Evolutionary conservation across 1,140 invertebrate species (phyloP).

Genomic region (Harpegnathos saltator): DNA sequence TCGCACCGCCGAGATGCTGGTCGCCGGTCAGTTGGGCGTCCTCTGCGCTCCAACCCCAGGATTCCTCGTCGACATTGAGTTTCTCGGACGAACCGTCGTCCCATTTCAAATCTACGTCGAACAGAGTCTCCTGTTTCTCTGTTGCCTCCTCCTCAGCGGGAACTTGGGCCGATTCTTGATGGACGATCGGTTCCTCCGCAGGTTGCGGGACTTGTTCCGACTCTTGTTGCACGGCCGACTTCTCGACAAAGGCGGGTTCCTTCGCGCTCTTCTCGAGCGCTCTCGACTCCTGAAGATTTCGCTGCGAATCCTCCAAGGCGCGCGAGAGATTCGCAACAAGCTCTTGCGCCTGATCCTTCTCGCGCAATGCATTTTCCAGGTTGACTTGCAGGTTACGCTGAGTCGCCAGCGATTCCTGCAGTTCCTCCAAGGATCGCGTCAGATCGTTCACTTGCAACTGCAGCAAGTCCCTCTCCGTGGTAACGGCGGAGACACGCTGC

Average conservation of each 20-base stretch:
- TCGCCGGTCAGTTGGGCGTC: conserved; percentile 84
- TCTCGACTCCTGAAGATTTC: neutral
- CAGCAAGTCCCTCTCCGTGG: conserved; percentile 68
- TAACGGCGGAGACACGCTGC: conserved; percentile 42
- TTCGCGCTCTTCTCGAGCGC: neutral
- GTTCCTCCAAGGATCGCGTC: conserved; percentile 60
- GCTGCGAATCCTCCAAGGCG: conserved; percentile 38
- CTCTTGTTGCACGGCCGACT: neutral
- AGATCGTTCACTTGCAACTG: conserved; percentile 76
- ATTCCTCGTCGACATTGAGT: conserved; percentile 84
- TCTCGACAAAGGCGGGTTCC: conserved; percentile 16
- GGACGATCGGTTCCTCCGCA: neutral
- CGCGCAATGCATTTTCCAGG: conserved; percentile 42
- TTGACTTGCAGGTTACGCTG: conserved; percentile 54
- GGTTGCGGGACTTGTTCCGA: neutral
- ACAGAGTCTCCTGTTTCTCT: conserved; percentile 3
- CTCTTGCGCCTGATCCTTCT: conserved; percentile 56
- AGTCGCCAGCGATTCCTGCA: conserved; percentile 32
- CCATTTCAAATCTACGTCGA: conserved; percentile 72
- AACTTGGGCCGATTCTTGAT: conserved; percentile 36
- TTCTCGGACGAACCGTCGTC: conserved; percentile 71
- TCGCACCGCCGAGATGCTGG: conserved; percentile 67
- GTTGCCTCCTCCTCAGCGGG: conserved; percentile 5
- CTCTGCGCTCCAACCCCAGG: conserved; percentile 87
- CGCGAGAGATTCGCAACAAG: conserved; percentile 52